Evolutionary conservation across 2,113 vertebrate genomes (phyloP), one percentile per base, ranked within the genome.

Genomic region (Cynoglossus semilaevis): DNA sequence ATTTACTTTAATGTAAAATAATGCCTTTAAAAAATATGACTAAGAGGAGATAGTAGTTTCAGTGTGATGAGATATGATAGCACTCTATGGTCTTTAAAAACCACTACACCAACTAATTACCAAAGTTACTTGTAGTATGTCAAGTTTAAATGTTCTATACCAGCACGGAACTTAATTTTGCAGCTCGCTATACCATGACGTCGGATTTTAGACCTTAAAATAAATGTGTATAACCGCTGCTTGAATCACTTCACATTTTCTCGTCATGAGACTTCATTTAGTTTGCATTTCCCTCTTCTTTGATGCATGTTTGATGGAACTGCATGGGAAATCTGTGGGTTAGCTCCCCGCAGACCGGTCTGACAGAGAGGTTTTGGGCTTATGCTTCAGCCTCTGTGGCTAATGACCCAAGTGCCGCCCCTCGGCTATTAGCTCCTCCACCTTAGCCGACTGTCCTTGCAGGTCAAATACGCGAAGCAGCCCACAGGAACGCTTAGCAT

Each of bases 351-450:
- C 3, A 70, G 79, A 72, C 60, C 22, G 16, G 53, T 54, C 79
- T 50, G 57, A 67, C 14, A 47, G 70, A 81, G 82, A 45, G 72
- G 76, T 84, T 76, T 77, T 46, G 53, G 73, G 58, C 75, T 65
- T 63, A 58, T 65, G 76, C 70, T 70, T 63, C 55, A 79, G 73
- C 75, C 63, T 64, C 65, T 53, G 67, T 60, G 62, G 58, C 69
- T 86, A 88, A 88, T 85, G 81, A 86, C 83, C 80, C 82, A 51
- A 56, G 84, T 51, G 81, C 10, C 22, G 16, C 85, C 80, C 85
- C 82, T 79, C 52, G 75, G 53, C 77, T 84, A 87, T 87, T 85
- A 86, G 75, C 73, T 74, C 64, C 63, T 42, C 57, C 52, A 69
- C 71, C 67, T 76, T 60, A 63, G 70, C 59, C 57, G 67, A 67